A percentile compares a stretch with the other conserved stretches of the same genome.
These are phyloP conservation scores for Ypsolopha scabrella DNA, from an alignment of 2,888 invertebrate genomes.

Conservation along the genomic window DNA sequence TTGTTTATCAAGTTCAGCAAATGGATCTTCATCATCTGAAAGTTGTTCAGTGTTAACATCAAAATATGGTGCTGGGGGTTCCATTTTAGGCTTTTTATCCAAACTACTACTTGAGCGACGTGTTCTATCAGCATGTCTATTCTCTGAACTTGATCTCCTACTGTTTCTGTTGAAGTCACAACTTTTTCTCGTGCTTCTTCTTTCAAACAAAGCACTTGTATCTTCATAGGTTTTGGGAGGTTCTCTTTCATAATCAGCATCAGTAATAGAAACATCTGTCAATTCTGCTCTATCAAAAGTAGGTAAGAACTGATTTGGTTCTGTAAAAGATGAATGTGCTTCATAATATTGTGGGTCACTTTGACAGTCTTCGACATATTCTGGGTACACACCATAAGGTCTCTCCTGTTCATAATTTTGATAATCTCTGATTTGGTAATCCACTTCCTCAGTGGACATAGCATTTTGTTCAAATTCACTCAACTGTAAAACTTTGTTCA, in stretches of 20 bases:
- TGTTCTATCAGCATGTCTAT: background rate
- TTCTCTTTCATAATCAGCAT: background rate
- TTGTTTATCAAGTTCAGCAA: constrained; percentile 56
- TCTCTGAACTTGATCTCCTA: constrained; percentile 17
- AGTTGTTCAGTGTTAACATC: constrained; percentile 32
- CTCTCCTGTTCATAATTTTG: constrained; percentile 12
- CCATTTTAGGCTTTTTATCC: constrained; percentile 13
- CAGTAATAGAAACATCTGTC: background rate
- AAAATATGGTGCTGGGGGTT: constrained; percentile 33
- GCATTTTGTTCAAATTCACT: constrained; percentile 36
- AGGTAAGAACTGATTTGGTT: background rate
- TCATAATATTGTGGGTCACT: background rate
- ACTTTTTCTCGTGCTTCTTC: constrained; percentile 21
- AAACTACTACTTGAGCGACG: constrained; percentile 11
- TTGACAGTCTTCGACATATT: background rate
- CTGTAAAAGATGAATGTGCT: background rate
- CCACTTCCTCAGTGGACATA: constrained; percentile 6
- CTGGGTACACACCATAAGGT: constrained; percentile 8
- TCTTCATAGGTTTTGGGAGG: constrained; percentile 2
- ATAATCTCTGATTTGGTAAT: constrained; percentile 20
- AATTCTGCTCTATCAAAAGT: background rate
- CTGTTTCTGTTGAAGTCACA: constrained; percentile 15
- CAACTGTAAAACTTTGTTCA: constrained; percentile 66
- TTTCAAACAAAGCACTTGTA: constrained; percentile 29
- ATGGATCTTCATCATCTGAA: constrained; percentile 53